Percentiles rank a stretch among this genome's conserved stretches.
phyloP scores from a whole-genome alignment of 2,797 vertebrate species.

The Dendrocincla tyrannina region DNA sequence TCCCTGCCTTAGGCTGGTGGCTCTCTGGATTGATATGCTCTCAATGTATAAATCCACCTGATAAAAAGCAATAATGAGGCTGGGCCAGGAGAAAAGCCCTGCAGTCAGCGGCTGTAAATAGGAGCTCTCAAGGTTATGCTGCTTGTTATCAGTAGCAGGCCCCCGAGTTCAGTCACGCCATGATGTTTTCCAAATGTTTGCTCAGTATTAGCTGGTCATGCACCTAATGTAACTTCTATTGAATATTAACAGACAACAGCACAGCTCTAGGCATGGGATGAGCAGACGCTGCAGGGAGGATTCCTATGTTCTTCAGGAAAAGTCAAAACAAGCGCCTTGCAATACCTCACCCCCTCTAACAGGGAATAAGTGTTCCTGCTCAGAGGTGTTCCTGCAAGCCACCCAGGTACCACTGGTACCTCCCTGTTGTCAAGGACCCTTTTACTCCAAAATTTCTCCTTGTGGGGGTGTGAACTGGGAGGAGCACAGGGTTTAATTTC shows the following conservation, averaged over 20 bases:
- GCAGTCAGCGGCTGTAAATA: constrained; percentile 78
- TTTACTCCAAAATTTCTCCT: not conserved
- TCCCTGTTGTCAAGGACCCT: not conserved
- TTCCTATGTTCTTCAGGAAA: constrained; percentile 50
- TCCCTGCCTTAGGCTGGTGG: constrained; percentile 34
- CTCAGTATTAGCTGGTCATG: constrained; percentile 93
- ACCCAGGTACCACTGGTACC: not conserved
- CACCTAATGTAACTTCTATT: constrained; percentile 87
- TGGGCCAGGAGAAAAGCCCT: constrained; percentile 71
- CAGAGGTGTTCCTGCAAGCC: not conserved
- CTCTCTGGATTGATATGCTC: constrained; percentile 58
- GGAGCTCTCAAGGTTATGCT: constrained; percentile 82
- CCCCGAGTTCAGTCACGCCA: constrained; percentile 85
- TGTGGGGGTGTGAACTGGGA: not conserved
- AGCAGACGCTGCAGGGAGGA: constrained; percentile 8
- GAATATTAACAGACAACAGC: constrained; percentile 94
- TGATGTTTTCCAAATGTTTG: constrained; percentile 96
- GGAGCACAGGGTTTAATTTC: not conserved
- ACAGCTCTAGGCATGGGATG: constrained; percentile 76
- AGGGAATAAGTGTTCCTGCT: not conserved
- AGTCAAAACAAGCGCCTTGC: not conserved
- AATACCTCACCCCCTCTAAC: not conserved
- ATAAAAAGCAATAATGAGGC: constrained; percentile 71
- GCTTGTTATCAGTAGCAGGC: constrained; percentile 83
- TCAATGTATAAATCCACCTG: constrained; percentile 56